Evolutionary conservation across 2,888 invertebrate species (phyloP), one percentile per base, ranked within the genome.

Genomic region (Eudemis profundana): DNA sequence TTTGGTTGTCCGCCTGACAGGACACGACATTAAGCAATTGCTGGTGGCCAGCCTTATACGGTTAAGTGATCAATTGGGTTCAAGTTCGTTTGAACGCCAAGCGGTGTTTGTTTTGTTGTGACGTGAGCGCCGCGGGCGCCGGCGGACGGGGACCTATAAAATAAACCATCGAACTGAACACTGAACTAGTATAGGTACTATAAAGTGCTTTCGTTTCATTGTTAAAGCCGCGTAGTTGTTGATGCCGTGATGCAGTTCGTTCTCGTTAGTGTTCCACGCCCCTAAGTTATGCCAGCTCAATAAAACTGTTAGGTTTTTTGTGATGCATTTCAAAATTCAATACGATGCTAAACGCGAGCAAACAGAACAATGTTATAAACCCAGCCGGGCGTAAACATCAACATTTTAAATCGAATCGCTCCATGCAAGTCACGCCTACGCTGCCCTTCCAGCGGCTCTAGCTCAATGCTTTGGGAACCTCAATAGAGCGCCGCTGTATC

Each of bases 81-180:
- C 83, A 84, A 84, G 86, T 85, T 83, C 83, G 82, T 80, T 78
- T 78, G 74, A 74, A 71, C 74, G 81, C 82, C 84, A 71, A 82
- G 77, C 72, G 74, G 74, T 83, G 80, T 87, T 86, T 87, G 86
- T 86, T 88, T 87, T 87, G 86, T 82, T 78, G 77, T 81, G 82
- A 83, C 80, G 83, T 82, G 85, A 83, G 78, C 68, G 83, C 85
- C 82, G 73, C 81, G 67, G 85, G 87, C 87, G 84, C 86, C 86
- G 85, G 82, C 80, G 14, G 21, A 46, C 51, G 44, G 49, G 51
- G 14, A 27, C 36, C 51, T 59, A 47, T 54, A 44, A 65, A 64
- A 54, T 47, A 33, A 57, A 63, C 63, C 63, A 59, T 59, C 57
- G 59, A 57, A 59, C 59, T 64, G 53, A 46, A 60, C 29, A 51